Base-by-base conservation (phyloP, 2,113 vertebrate genomes). In the Helogale parvula region DNA sequence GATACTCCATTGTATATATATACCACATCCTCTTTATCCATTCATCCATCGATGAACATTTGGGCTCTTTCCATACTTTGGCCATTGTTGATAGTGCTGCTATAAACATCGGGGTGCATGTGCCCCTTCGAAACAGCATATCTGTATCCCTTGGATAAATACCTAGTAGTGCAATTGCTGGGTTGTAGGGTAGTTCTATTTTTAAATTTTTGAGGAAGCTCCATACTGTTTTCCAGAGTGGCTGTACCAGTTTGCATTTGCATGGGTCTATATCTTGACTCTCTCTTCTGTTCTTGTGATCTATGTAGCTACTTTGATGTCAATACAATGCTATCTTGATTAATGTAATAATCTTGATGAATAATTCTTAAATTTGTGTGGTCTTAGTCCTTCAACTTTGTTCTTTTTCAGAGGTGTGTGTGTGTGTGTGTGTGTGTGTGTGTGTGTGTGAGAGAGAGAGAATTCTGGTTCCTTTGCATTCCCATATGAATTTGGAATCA, bases 401-500 rank as follows among this genome's bases (percentile, higher is more conserved):
- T 80, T 79, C 38, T 90, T 92, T 95, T 89, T 79, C 41, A 95
- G 57, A 76, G 47, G 12, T 25, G 38, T 41, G 25, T 47, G 12
- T 52, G 19, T 25, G 12, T 4, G 6, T n/a, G 45, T 66, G 17
- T 84, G 29, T 31, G 54, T 52, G 54, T 57, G 54, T 41, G 41
- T 41, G 41, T 21, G 54, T 52, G 54, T 57, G 54, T 71, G 33
- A 77, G 27, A 7, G 17, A 27, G 45, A 8, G 16, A 38, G 31
- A 33, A 50, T 79, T 89, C 31, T 82, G 65, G 63, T 41, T 90
- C 23, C 47, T 87, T 91, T 87, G 25, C 47, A 57, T 85, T 45
- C 89, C 69, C 63, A 27, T 83, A 79, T 79, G 77, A 88, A 41
- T 83, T 93, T 93, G 63, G 63, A 84, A 80, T 71, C 68, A 84